phyloP scores from a whole-genome alignment of 92 coral and sea anemone species.

The Chrysogorgia sp. region DNA sequence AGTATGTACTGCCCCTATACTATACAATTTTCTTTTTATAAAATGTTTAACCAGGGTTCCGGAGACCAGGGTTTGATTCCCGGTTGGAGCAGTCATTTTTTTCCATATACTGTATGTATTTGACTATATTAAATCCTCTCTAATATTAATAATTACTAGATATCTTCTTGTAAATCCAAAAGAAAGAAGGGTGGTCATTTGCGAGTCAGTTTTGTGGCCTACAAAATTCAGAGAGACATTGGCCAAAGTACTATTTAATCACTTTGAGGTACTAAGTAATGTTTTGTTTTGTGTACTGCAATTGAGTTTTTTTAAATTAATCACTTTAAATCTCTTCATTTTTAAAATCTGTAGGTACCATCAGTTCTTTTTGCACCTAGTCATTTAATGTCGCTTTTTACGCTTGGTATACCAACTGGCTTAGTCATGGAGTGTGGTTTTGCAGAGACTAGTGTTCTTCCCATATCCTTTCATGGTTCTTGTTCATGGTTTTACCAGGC shows the following conservation, averaged over 20 bases:
- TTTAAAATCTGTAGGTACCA: slow-evolving; percentile 58
- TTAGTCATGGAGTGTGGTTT: slow-evolving; percentile 91
- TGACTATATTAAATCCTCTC: too few relatives aligned
- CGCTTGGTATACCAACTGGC: slow-evolving; percentile 90
- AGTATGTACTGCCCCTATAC: background rate
- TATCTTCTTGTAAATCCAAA: slow-evolving; percentile 95
- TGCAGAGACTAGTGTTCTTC: slow-evolving; percentile 82
- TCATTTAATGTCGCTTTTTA: slow-evolving; percentile 85
- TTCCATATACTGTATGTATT: too few relatives aligned
- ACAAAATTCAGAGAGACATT: slow-evolving; percentile 85
- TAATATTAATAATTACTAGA: slow-evolving; percentile 34
- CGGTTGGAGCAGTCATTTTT: too few relatives aligned
- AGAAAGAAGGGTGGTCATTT: slow-evolving; percentile 88
- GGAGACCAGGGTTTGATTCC: too few relatives aligned
- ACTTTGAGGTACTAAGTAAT: slow-evolving; percentile 78
- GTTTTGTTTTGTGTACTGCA: background rate
- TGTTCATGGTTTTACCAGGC: too few relatives aligned
- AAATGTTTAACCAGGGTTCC: too few relatives aligned
- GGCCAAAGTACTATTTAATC: slow-evolving; percentile 91
- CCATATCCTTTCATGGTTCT: slow-evolving; percentile 81
- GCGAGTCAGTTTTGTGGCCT: slow-evolving; percentile 92
- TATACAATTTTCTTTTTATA: background rate
- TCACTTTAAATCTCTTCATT: background rate
- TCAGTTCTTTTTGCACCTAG: slow-evolving; percentile 95
- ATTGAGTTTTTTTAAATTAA: background rate